phyloP scores from a whole-genome alignment of 2,113 vertebrate genomes.

The Pseudopodoces humilis region DNA sequence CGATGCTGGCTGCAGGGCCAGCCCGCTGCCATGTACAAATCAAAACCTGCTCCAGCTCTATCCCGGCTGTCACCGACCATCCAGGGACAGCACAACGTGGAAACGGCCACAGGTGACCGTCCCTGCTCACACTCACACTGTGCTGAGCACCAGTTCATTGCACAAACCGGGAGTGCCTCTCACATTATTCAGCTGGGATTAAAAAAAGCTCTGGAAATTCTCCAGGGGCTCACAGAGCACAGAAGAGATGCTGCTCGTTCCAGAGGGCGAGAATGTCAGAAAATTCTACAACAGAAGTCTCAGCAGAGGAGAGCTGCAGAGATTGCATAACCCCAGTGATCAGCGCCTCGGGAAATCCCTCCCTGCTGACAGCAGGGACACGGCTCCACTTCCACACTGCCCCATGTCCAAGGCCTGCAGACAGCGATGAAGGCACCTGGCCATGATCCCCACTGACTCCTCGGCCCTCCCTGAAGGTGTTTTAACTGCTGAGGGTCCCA shows the following conservation, averaged over 20 bases:
- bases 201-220: neutral
- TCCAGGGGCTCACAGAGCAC: neutral
- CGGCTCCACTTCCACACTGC: rapidly evolving
- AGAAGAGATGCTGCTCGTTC: neutral
- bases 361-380: neutral
- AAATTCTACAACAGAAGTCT: neutral
- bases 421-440: rapidly evolving
- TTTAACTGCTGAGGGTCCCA: neutral
- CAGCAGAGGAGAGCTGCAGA: neutral
- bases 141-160: rapidly evolving
- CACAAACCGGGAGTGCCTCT: neutral
- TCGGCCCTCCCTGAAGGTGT: neutral
- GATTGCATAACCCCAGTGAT: neutral
- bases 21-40: rapidly evolving
- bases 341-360: neutral
- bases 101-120: neutral
- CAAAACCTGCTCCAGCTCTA: neutral
- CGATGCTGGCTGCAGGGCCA: neutral
- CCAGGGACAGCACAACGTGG: neutral
- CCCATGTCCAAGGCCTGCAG: neutral
- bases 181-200: neutral
- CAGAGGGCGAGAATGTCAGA: neutral
- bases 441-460: neutral
- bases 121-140: neutral
- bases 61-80: neutral